Evolutionary conservation across 2,113 vertebrate species (phyloP), one percentile per base, ranked within the genome.

Genomic region (Psilopogon haemacephalus): DNA sequence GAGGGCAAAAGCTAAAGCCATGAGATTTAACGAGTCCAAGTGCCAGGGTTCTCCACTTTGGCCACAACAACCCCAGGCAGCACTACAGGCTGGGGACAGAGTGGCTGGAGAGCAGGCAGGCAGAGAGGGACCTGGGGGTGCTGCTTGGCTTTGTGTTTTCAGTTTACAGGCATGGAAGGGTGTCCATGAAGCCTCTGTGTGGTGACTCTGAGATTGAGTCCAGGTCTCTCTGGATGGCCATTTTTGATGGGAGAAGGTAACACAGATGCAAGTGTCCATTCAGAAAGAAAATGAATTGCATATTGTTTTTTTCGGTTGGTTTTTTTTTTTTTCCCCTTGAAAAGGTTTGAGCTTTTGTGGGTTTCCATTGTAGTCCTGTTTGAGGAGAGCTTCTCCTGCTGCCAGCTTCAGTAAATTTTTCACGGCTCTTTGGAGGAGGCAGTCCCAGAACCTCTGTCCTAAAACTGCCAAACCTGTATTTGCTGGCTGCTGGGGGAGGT

Each of bases 381-480:
- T 80, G 50, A 94, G 28, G 16, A 76, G 88, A 80, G 20, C 58
- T 80, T 80, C 18, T 30, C 21, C 17, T 86, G 32, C 65, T 93
- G 59, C 23, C 42, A 80, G 28, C n/a, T 44, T 76, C 68, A 35
- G 55, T 92, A 78, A 37, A 82, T 90, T 90, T 90, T 81, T 92
- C 33, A 75, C 95, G 54, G 62, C 14, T 89, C 62, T 52, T 90
- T 73, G 58, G 46, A 28, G 33, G 68, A 78, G 65, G 38, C 62
- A 79, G 62, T 89, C 37, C 44, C 79, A 70, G 72, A 91, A 59
- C 65, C 37, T 84, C 42, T 78, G 77, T 89, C 84, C 77, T 92
- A 74, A 89, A 93, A 90, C 68, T 60, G 89, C 70, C 19, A 52
- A 88, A 77, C 35, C 42, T 77, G 26, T 74, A 60, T 93, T 88